phyloP scores from a whole-genome alignment of 1,140 invertebrate species.

The Trichonephila clavata region DNA sequence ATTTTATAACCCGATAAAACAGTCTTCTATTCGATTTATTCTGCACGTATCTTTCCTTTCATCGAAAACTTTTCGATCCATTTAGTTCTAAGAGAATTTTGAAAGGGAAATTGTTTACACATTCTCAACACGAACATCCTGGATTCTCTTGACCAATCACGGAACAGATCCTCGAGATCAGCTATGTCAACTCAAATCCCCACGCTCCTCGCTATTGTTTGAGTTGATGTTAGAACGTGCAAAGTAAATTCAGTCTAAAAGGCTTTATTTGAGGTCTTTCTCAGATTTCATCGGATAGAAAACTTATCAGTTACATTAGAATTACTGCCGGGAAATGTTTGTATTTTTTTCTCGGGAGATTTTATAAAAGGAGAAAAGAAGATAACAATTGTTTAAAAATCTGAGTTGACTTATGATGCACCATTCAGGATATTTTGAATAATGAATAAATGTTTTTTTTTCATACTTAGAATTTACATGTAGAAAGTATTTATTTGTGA shows the following conservation, averaged over 20 bases:
- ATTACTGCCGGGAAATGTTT: too few relatives aligned
- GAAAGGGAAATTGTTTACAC: conserved; percentile 13
- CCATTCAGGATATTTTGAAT: too few relatives aligned
- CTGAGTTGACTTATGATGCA: too few relatives aligned
- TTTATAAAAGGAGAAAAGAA: too few relatives aligned
- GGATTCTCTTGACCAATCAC: conserved; percentile 11
- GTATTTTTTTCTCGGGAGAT: too few relatives aligned
- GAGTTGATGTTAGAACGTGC: background rate
- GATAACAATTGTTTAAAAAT: too few relatives aligned
- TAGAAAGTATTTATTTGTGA: too few relatives aligned
- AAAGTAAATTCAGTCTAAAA: background rate
- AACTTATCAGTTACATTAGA: too few relatives aligned
- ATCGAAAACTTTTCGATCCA: background rate
- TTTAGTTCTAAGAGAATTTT: conserved; percentile 15
- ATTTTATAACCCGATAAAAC: background rate
- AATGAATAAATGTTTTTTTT: too few relatives aligned
- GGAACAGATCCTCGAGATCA: conserved; percentile 21
- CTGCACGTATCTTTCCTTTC: background rate
- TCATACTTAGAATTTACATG: too few relatives aligned
- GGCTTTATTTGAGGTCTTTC: background rate
- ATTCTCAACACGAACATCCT: conserved; percentile 5
- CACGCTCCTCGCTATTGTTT: background rate
- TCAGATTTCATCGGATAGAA: background rate
- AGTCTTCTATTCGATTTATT: background rate
- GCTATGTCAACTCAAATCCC: conserved; percentile 16